phyloP scores from a whole-genome alignment of 2,113 vertebrate species.

The Platichthys flesus region DNA sequence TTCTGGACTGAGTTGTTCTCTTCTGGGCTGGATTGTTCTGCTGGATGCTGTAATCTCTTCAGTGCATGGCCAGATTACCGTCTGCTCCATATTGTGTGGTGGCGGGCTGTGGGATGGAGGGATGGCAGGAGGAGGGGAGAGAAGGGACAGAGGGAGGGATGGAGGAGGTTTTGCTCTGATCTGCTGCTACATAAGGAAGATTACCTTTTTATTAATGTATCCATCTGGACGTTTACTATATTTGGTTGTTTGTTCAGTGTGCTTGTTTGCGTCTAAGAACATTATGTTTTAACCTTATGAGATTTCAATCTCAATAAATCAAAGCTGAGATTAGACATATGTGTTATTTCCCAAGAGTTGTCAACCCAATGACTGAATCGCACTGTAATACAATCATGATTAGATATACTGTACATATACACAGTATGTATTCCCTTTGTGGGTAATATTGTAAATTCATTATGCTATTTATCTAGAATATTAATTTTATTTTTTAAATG shows the following conservation, averaged over 20 bases:
- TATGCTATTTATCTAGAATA: constrained; percentile 38
- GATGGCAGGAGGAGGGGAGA: constrained; percentile 46
- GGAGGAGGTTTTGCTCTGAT: constrained; percentile 54
- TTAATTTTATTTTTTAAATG: constrained; percentile 46
- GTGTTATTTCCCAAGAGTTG: constrained; percentile 57
- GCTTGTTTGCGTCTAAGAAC: constrained; percentile 42
- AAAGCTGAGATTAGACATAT: constrained; percentile 41
- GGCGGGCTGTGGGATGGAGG: constrained; percentile 54
- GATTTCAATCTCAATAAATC: constrained; percentile 52
- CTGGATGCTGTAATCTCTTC: constrained; percentile 75
- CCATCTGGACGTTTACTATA: constrained; percentile 66
- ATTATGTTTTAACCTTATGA: constrained; percentile 37
- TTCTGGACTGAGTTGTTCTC: constrained; percentile 54
- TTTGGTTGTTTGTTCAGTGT: constrained; percentile 61
- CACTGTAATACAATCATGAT: constrained; percentile 41
- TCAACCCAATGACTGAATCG: constrained; percentile 48
- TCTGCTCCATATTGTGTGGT: constrained; percentile 77
- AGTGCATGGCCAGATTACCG: constrained; percentile 76
- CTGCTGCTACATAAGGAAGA: constrained; percentile 68
- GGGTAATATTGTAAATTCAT: constrained; percentile 28
- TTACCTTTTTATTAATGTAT: constrained; percentile 74
- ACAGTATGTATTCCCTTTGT: constrained; percentile 15
- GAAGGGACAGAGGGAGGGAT: constrained; percentile 38
- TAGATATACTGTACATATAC: constrained; percentile 14
- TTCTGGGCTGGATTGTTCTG: constrained; percentile 61